Base-by-base conservation (phyloP, 2,888 invertebrate species). In the Cybosia mesomella region DNA sequence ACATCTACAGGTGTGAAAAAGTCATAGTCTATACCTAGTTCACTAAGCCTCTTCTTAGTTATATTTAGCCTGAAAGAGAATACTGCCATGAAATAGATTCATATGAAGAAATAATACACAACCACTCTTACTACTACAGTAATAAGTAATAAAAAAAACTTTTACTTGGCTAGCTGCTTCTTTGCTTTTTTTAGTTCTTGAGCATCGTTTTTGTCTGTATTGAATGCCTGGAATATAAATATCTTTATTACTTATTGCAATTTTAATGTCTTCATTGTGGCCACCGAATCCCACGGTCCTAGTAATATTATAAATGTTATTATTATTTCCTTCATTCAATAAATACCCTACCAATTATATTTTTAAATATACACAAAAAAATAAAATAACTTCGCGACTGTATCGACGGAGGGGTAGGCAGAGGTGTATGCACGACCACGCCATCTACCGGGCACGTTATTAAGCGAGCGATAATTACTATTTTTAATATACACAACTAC, bases 1-100 rank as follows among this genome's bases (percentile, higher is more conserved):
- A 95, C 83, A 83, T 95, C 95, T 36, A 94, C 92, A 64, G 96
- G 95, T 76, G 86, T 84, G 69, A 96, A 93, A 71, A 95, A 93
- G 67, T 94, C 92, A 84, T 95, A 96, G 73, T 95, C 89, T 70
- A 96, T 95, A 1, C 95, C 96, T 21, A 95, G 69, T 62, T 89
- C 89, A 71, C 87, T 88, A 15, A 96, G 84, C 77, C 91, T 95
- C 70, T 91, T 85, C 76, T 95, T 91, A 65, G 92, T 95, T 78
- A 91, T 94, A 5, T 87, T 85, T 22, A 96, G 78, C 67, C 95
- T 95, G 85, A 22, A 91, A 90, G 57, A 67, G 22, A 64, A 54
- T 61, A 21, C 0, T 5, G 18, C 10, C 18, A 5, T 43, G 43
- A 43, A 9, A 49, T 49, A n/a, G 9, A 49, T 49, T 49, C 49